A percentile compares a stretch with the other conserved stretches of the same genome.
Conservation (phyloP, 2,888 invertebrate species). For the Cremastinae sp. region DNA sequence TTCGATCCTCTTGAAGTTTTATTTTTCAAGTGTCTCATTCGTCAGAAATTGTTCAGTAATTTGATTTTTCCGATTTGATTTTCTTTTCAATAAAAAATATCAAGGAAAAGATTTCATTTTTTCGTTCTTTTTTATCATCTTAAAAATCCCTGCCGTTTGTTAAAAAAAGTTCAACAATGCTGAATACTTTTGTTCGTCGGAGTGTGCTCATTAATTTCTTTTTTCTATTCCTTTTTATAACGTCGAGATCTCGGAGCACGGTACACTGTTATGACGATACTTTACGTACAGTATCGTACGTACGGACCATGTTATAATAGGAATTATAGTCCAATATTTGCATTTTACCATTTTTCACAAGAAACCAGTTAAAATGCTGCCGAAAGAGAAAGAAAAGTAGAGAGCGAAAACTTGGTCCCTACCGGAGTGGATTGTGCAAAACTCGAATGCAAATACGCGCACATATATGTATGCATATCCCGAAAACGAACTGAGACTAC, state of each 20-base stretch:
- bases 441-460: slow-evolving; percentile 35
- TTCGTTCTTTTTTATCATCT: too few species aligned
- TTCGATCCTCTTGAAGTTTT: slow-evolving; percentile 38
- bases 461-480: slow-evolving; percentile 1
- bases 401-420: slow-evolving; percentile 12
- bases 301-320: slow-evolving; percentile 32
- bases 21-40: slow-evolving; percentile 25
- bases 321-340: slow-evolving; percentile 58
- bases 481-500: slow-evolving; percentile 7
- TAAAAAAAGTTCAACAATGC: too few species aligned
- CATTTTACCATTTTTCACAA: slow-evolving; percentile 43
- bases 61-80: too few species aligned
- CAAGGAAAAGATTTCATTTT: too few species aligned
- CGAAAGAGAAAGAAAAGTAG: background rate
- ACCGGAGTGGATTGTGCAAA: slow-evolving; percentile 17
- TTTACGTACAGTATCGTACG: slow-evolving; percentile 29
- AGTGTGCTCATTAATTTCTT: too few species aligned
- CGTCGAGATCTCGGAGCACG: slow-evolving; percentile 1
- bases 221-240: too few species aligned
- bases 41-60: too few species aligned
- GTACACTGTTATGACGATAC: slow-evolving; percentile 24
- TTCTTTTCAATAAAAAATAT: too few species aligned
- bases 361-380: background rate
- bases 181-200: too few species aligned
- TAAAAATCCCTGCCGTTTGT: too few species aligned